Evolutionary conservation across 2,888 invertebrate genomes (phyloP).

Genomic region (Eurois occulta): DNA sequence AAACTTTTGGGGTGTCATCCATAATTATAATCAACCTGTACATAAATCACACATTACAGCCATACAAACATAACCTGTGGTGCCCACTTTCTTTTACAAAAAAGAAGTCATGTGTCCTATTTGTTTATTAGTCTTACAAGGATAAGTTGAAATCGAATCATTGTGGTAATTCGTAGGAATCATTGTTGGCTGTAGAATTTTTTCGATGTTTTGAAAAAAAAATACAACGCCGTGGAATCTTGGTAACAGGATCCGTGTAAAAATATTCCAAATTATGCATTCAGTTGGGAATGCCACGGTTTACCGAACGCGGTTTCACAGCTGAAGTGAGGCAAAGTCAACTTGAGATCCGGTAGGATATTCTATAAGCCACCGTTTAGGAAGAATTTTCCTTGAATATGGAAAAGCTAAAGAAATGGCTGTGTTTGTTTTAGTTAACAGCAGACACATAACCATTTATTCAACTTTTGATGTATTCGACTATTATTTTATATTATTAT

Average conservation of each 20-base stretch:
- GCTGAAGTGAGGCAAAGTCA: slow-evolving; percentile 18
- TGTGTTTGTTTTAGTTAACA: not conserved
- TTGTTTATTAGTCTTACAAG: no score
- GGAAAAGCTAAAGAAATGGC: not conserved
- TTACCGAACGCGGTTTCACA: slow-evolving; percentile 30
- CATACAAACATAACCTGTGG: no score
- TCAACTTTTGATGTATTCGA: no score
- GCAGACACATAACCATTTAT: not conserved
- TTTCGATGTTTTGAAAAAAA: not conserved
- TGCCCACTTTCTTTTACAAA: no score
- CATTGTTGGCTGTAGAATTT: not conserved
- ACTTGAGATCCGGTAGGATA: slow-evolving; percentile 23
- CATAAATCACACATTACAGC: no score
- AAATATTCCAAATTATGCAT: slow-evolving; percentile 45
- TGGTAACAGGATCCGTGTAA: not conserved
- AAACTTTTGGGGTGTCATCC: no score
- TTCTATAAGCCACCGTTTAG: not conserved
- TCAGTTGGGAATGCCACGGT: slow-evolving; percentile 21
- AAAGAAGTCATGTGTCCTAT: no score
- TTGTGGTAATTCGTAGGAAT: not conserved
- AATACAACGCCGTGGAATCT: not conserved
- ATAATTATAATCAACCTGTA: no score
- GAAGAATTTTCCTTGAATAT: not conserved
- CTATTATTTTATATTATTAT: not conserved
- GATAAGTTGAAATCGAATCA: not conserved